phyloP scores from a whole-genome alignment of 2,888 invertebrate genomes.

The Strigamia crassipes region DNA sequence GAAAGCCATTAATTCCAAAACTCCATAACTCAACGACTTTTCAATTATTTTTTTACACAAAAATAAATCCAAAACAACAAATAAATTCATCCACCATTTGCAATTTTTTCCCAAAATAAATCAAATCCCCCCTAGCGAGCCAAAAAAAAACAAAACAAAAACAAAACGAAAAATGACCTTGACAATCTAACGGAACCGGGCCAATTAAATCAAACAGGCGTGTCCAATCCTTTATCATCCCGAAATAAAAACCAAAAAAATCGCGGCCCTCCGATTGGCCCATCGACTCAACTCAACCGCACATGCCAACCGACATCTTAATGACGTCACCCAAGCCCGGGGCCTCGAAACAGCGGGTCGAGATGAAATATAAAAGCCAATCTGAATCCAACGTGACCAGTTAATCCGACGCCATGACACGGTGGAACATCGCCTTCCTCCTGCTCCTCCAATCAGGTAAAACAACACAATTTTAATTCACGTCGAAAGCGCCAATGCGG shows the following conservation, averaged over 20 bases:
- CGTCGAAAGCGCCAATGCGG: background rate
- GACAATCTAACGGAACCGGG: constrained; percentile 27
- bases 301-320: background rate
- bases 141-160: no score
- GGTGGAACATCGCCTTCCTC: background rate
- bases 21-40: no score
- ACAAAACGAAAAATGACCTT: background rate
- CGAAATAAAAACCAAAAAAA: background rate
- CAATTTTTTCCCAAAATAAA: no score
- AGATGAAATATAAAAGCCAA: background rate
- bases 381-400: background rate
- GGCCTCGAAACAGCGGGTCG: background rate
- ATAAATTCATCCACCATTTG: no score
- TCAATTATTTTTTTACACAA: no score
- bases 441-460: background rate
- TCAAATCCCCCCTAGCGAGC: background rate
- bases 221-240: background rate
- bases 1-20: no score
- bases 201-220: constrained; percentile 11
- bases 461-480: background rate
- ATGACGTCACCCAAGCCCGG: background rate
- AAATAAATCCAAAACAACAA: no score
- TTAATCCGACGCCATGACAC: background rate
- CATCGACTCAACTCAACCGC: no score
- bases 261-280: background rate